Evolutionary conservation across 1,140 invertebrate genomes (phyloP), one percentile per base, ranked within the genome.

Genomic region (Heliconius hewitsoni): DNA sequence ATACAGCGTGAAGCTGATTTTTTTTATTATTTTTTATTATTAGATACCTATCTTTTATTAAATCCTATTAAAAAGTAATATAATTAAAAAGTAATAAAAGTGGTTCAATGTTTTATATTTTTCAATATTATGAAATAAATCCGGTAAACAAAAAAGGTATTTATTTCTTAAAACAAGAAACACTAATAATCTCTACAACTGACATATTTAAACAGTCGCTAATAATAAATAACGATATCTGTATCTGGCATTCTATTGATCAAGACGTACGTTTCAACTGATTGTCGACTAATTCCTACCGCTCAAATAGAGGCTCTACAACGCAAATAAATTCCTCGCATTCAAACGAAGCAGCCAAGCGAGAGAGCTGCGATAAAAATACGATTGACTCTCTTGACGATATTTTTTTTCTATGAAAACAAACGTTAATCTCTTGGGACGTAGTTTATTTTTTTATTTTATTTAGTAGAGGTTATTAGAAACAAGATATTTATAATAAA

Each of bases 261-360:
- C 70, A 79, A 83, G 76, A 71, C 78, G 37, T 71, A 73, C 60
- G 46, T 80, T 71, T 60, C 77, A 77, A 73, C 80, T 81, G 83
- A 78, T 82, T 80, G 82, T 82, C 81, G 81, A 81, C 86, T 87
- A 87, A 87, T 92, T 91, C 87, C 85, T 87, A 84, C 77, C 88
- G 87, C 86, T 89, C 85, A 83, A 83, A 77, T 87, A 86, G 81
- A 88, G 86, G 82, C 86, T 92, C 89, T 91, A 92, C 90, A 87
- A 82, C 85, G 88, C 90, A 92, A 30, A 93, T 93, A 92, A 93
- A 92, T 92, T 91, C 87, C 81, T 87, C 82, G 85, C 87, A 92
- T 92, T 93, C 89, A 91, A 81, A 86, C 80, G 82, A 89, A 79
- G 86, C 91, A 90, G 50, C 87, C 88, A 86, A 86, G 86, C 84